These are phyloP conservation scores for Chinchilla lanigera DNA, from an alignment of 2,113 vertebrate genomes.

Conservation along the genomic window DNA sequence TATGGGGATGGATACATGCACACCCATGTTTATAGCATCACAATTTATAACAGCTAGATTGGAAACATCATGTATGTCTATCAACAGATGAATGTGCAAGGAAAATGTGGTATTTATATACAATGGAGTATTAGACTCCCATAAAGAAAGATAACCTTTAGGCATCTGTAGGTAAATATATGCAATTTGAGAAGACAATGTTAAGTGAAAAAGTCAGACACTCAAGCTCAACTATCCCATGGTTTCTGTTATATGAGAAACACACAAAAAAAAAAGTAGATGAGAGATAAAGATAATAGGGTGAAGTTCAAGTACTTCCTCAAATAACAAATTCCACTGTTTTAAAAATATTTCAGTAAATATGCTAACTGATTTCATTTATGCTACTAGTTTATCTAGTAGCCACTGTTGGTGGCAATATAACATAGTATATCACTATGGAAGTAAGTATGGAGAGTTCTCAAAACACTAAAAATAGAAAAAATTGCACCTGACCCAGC, in stretches of 20 bases:
- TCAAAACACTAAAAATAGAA: neutral
- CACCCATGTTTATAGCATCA: too few relatives aligned
- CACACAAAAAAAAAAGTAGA: neutral
- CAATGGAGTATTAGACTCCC: neutral
- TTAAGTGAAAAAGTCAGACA: neutral
- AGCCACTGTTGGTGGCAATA: neutral
- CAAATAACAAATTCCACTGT: neutral
- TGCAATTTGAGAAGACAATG: neutral
- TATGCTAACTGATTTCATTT: neutral
- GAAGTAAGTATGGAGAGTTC: neutral
- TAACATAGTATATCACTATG: neutral
- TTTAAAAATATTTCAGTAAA: neutral
- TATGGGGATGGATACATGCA: too few relatives aligned
- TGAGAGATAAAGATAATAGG: neutral
- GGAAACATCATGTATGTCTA: too few relatives aligned
- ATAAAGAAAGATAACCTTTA: neutral
- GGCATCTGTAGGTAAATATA: neutral
- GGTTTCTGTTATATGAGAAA: neutral
- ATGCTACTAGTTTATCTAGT: neutral
- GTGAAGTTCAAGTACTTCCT: neutral
- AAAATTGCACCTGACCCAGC: neutral
- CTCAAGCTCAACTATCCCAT: neutral
- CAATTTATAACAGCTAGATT: too few relatives aligned
- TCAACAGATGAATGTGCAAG: too few relatives aligned
- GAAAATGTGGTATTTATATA: too few relatives aligned